phyloP scores from a whole-genome alignment of 2,113 vertebrate genomes.

The Elanoides forficatus region DNA sequence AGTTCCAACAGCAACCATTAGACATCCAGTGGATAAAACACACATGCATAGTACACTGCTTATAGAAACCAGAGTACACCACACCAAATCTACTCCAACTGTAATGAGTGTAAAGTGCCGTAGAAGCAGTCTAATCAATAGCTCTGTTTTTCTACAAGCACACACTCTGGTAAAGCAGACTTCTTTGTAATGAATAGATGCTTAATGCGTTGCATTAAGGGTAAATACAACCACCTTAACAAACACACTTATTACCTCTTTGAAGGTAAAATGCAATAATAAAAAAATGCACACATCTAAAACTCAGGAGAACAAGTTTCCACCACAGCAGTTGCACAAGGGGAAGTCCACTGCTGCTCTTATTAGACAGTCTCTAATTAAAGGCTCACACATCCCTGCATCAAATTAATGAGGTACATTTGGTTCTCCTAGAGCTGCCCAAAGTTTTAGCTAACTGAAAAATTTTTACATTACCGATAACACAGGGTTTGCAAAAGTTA shows the following conservation, averaged over 20 bases:
- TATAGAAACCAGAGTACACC: not conserved
- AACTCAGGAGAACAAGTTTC: constrained; percentile 17
- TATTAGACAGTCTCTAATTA: constrained; percentile 30
- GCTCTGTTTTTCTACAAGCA: not conserved
- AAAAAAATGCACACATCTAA: not conserved
- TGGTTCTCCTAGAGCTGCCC: not conserved
- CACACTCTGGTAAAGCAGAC: not conserved
- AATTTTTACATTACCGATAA: not conserved
- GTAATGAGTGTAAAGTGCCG: not conserved
- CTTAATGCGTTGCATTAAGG: constrained; percentile 34
- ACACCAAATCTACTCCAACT: not conserved
- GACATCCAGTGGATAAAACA: not conserved
- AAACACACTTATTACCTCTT: constrained; percentile 16
- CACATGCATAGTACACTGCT: not conserved
- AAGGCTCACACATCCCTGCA: not conserved
- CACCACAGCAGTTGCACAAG: not conserved
- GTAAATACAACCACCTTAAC: constrained; percentile 12
- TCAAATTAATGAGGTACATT: not conserved
- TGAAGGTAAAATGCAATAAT: constrained; percentile 17
- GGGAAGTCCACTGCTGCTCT: not conserved
- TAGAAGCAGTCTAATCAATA: constrained; percentile 29
- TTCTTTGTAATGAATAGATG: constrained; percentile 30
- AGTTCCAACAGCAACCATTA: not conserved
- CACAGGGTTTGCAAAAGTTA: not conserved
- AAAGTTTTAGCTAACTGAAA: not conserved